Percentiles rank a stretch among this genome's conserved stretches.
Conservation (phyloP, 2,888 invertebrate species). For the Mayetiola destructor region DNA sequence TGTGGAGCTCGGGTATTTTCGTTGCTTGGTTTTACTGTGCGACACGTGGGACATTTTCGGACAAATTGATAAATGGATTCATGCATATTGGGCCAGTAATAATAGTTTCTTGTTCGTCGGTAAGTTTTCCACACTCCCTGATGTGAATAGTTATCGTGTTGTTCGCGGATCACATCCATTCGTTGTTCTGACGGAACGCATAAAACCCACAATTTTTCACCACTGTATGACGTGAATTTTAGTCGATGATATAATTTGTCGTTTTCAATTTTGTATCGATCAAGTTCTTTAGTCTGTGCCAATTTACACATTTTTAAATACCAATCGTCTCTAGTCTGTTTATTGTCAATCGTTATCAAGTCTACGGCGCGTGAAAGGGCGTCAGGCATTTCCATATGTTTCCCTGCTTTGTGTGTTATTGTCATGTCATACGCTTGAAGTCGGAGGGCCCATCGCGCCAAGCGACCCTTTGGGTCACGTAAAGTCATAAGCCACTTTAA, state of each 20-base stretch:
- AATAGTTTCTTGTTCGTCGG: background rate
- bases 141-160: background rate
- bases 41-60: background rate
- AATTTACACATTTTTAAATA: too few species aligned
- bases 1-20: background rate
- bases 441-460: slow-evolving; percentile 21
- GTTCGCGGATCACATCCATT: background rate
- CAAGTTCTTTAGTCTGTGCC: too few species aligned
- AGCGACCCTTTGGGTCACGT: slow-evolving; percentile 20
- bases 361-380: slow-evolving; percentile 18
- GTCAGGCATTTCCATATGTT: slow-evolving; percentile 20
- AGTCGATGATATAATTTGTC: too few species aligned
- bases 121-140: background rate
- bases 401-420: slow-evolving; percentile 21
- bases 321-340: too few species aligned
- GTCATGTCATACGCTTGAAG: slow-evolving; percentile 19
- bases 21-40: background rate
- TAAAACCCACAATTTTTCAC: background rate
- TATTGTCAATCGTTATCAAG: too few species aligned
- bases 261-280: too few species aligned
- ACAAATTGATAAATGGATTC: background rate
- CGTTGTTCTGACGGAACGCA: background rate
- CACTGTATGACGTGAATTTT: too few species aligned
- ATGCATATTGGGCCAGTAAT: background rate
- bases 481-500: slow-evolving; percentile 15